Conservation (phyloP, 2,888 invertebrate genomes). For the Drosophila helvetica region DNA sequence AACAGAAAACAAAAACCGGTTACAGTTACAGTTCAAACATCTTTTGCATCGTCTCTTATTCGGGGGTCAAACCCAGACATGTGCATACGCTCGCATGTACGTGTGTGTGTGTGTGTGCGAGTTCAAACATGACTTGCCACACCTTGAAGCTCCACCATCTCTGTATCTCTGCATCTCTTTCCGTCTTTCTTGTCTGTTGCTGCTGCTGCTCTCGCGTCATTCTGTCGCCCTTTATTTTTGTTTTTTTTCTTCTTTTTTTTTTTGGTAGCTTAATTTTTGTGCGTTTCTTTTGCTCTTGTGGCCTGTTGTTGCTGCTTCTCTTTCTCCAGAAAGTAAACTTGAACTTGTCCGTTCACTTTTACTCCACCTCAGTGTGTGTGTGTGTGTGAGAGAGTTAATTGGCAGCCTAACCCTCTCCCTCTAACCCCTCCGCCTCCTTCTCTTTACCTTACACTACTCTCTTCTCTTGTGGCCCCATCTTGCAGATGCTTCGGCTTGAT, state of each 20-base stretch:
- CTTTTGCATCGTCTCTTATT: constrained; percentile 44
- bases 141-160: constrained; percentile 32
- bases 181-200: constrained; percentile 9
- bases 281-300: constrained; percentile 19
- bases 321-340: constrained; percentile 75
- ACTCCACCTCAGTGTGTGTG: constrained; percentile 47
- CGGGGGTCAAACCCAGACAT: constrained; percentile 46
- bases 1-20: constrained; percentile 56
- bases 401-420: constrained; percentile 6
- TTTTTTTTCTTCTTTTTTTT: constrained; percentile 44
- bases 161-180: not conserved
- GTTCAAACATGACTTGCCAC: constrained; percentile 41
- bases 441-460: not conserved
- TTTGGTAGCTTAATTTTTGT: constrained; percentile 45
- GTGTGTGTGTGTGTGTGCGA: constrained; percentile 5
- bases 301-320: constrained; percentile 23
- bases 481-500: constrained; percentile 38
- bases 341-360: constrained; percentile 79
- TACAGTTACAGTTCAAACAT: constrained; percentile 65
- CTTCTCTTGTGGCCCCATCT: constrained; percentile 10
- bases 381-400: constrained; percentile 32
- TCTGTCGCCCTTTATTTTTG: constrained; percentile 46
- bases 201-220: constrained; percentile 11
- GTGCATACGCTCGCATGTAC: not conserved
- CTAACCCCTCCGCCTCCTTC: not conserved